Evolutionary conservation across 2,113 vertebrate species (phyloP), one percentile per base, ranked within the genome.

Genomic region (Scartelaos histophorus): DNA sequence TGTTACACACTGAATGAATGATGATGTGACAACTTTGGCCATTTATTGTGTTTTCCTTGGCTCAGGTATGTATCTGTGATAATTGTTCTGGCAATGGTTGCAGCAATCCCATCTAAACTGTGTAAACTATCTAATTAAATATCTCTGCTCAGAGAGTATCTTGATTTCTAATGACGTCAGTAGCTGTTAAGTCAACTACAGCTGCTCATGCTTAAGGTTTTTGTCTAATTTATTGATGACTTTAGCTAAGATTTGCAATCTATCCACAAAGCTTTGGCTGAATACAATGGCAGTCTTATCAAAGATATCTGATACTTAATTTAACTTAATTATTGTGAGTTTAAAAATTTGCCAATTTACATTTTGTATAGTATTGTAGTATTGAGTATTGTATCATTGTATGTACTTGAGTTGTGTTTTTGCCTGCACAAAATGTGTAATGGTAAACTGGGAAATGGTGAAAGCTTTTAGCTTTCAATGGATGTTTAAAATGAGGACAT

Each of bases 81-180:
- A 64, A 64, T 38, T 64, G 34, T 64, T 35, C 61, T 64, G 61
- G 61, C 61, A 64, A 35, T n/a, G 17, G 13, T 34, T 64, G 34
- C 34, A 64, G 61, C 29, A 64, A 64, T 64, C 34, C 61, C 61
- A 64, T 64, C 61, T 64, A 64, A 64, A 43, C 43, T 64, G 61
- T 64, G 61, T 64, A 64, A 64, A 64, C 61, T 64, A 64, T 64
- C 29, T 34, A 64, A 64, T 64, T 64, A 64, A 34, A 64, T 38
- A 19, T 38, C 61, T 12, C 34, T 35, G 11, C 61, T 38, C 29
- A 64, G 34, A 64, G 34, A 64, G 17, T 38, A 21, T 43, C 61
- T 64, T 64, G 61, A 64, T 38, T 58, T 64, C 61, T 64, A 21
- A 38, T 64, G 61, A 64, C 61, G 61, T 64, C 61, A 64, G 43